Base-by-base conservation (phyloP, 2,888 invertebrate genomes). In the Diadromus collaris region DNA sequence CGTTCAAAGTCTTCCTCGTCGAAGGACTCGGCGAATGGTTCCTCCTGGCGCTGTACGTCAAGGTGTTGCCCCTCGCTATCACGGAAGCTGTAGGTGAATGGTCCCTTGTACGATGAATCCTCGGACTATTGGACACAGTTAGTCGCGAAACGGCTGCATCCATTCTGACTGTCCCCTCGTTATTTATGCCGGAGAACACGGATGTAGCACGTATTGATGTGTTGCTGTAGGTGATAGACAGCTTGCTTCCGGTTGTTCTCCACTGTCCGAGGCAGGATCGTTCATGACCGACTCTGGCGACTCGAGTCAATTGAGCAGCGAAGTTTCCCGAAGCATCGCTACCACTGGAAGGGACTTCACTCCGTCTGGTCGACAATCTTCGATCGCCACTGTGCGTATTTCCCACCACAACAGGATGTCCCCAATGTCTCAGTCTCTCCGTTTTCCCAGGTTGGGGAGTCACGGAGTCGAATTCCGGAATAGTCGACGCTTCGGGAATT, bases 161-260 rank as follows among this genome's bases (percentile, higher is more conserved):
- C 32, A 60, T 65, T 48, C 65, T 64, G 13, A 75, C 34, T 10
- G 77, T 77, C 10, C 54, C 70, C 21, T 76, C 65, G 54, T 27
- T 44, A 6, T 67, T 69, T 74, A 75, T 60, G 13, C 32, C 79
- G 19, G 79, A 76, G 6, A 67, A 56, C 7, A 75, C 65, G 21
- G 79, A 75, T 6, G 54, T 61, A 27, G 70, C 44, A n/a, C 41
- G 46, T 19, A 76, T 38, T 1, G 72, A 76, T n/a, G 76, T 64
- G 24, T 71, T 67, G 71, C 80, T 67, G 44, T 61, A 79, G 16
- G 79, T 63, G 27, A 80, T 65, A 6, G 80, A 69, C 10, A 80
- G 19, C 38, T 67, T 60, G 65, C 78, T 80, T 6, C 68, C 71
- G 1, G 54, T 69, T 54, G 51, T 69, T 60, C 71, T 48, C 74